These are phyloP conservation scores for Epinephelus cyanopodus DNA, from an alignment of 2,113 vertebrate species.

Conservation along the genomic window DNA sequence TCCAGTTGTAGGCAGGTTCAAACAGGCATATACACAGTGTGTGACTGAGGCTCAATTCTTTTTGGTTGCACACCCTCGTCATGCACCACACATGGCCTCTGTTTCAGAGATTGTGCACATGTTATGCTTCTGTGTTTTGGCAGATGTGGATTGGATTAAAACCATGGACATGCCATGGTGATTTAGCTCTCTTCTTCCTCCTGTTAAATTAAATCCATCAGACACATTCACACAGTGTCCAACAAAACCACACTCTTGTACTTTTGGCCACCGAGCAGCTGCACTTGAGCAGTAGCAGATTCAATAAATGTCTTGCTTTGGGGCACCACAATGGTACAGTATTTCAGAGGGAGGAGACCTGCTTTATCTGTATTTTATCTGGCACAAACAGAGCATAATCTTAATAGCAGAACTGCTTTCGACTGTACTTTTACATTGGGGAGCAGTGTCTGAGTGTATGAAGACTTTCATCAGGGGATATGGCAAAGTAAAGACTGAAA, in stretches of 20 bases:
- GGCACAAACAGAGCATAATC: slow-evolving; percentile 38
- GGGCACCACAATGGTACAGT: slow-evolving; percentile 5
- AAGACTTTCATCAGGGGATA: slow-evolving; percentile 21
- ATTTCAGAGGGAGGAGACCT: slow-evolving; percentile 9
- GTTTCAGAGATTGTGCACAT: slow-evolving; percentile 13
- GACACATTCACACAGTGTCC: slow-evolving; percentile 27
- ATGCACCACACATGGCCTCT: neutral
- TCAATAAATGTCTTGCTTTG: slow-evolving; percentile 45
- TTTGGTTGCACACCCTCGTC: neutral
- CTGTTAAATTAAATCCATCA: slow-evolving; percentile 41
- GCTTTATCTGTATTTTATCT: slow-evolving; percentile 36
- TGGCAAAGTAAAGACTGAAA: slow-evolving; percentile 21
- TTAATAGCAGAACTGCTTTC: slow-evolving; percentile 18
- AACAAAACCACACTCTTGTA: slow-evolving; percentile 30
- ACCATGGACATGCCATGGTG: neutral
- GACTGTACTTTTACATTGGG: slow-evolving; percentile 17
- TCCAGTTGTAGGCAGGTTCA: neutral
- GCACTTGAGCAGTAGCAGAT: slow-evolving; percentile 21
- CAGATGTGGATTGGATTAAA: slow-evolving; percentile 42
- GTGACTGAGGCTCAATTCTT: neutral
- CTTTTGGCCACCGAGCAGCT: slow-evolving; percentile 5
- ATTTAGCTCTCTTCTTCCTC: slow-evolving; percentile 21
- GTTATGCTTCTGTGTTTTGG: slow-evolving; percentile 26
- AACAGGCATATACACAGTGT: neutral
- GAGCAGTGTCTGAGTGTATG: slow-evolving; percentile 15